phyloP scores from a whole-genome alignment of 2,888 invertebrate species.

The Diadegma fenestrale region DNA sequence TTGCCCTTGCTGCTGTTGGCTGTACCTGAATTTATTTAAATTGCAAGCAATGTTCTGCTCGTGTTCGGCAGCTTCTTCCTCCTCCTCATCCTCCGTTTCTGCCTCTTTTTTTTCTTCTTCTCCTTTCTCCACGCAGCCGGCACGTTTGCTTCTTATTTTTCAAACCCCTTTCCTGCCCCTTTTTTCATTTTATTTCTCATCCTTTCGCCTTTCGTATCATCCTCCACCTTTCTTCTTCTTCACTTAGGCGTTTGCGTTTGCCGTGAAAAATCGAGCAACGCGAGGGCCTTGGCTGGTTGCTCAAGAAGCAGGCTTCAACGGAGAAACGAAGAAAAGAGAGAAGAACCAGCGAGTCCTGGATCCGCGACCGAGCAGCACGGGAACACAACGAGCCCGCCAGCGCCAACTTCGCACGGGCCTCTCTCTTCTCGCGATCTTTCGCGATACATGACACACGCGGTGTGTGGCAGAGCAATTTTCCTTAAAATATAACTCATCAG shows the following conservation, averaged over 20 bases:
- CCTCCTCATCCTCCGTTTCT: conserved; percentile 65
- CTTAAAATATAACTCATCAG: not conserved
- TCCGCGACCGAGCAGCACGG: conserved; percentile 2
- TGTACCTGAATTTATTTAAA: conserved; percentile 83
- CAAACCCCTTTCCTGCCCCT: conserved; percentile 43
- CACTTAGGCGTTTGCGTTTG: conserved; percentile 43
- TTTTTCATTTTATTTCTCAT: conserved; percentile 35
- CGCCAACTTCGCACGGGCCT: conserved; percentile 37
- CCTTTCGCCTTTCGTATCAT: conserved; percentile 43
- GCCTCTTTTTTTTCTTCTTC: conserved; percentile 8
- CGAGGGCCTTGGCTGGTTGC: conserved; percentile 64
- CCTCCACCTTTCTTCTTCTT: conserved; percentile 32
- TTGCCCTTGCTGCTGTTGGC: conserved; percentile 55
- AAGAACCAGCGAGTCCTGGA: conserved; percentile 47
- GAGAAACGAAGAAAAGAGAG: conserved; percentile 70
- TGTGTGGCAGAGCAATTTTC: conserved; percentile 11
- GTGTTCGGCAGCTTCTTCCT: conserved; percentile 84
- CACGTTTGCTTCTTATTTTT: conserved; percentile 49
- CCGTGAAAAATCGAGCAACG: conserved; percentile 76
- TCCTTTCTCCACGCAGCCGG: conserved; percentile 24
- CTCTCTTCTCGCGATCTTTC: conserved; percentile 22
- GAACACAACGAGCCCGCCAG: conserved; percentile 21
- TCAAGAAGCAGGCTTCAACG: conserved; percentile 38
- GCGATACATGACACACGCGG: conserved; percentile 21
- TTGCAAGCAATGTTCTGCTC: conserved; percentile 84